Percentiles rank a stretch among this genome's conserved stretches.
phyloP scores from a whole-genome alignment of 2,888 invertebrate genomes.

The Stegana nigrithorax region DNA sequence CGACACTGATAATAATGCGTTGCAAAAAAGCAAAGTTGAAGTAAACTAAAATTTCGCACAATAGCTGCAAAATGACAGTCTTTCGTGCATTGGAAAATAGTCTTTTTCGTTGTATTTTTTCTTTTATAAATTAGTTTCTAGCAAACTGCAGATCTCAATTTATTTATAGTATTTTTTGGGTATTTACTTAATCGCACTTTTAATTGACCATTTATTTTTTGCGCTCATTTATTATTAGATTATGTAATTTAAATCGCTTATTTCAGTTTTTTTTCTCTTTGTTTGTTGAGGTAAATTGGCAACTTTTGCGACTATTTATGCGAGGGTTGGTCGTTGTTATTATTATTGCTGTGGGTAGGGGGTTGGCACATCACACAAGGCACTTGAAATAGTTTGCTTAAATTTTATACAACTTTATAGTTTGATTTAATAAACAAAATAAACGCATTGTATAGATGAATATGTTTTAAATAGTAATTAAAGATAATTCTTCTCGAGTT shows the following conservation, averaged over 20 bases:
- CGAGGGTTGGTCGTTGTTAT: no score
- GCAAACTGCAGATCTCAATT: slow-evolving; percentile 30
- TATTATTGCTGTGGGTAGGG: no score
- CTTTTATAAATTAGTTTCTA: slow-evolving; percentile 27
- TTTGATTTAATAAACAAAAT: no score
- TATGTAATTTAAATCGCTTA: slow-evolving; percentile 37
- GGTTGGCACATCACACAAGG: no score
- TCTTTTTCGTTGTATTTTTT: slow-evolving; percentile 4
- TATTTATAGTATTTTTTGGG: slow-evolving; percentile 7
- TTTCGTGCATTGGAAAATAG: slow-evolving; percentile 20
- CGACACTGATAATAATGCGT: no score
- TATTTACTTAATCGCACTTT: slow-evolving; percentile 21
- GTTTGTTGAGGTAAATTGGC: not conserved
- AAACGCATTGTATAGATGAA: no score
- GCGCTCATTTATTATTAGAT: slow-evolving; percentile 33
- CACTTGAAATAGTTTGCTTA: no score
- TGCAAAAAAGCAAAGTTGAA: no score
- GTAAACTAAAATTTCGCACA: no score
- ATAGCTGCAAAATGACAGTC: slow-evolving; percentile 17
- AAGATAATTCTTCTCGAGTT: no score
- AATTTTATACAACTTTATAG: no score
- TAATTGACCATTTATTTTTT: slow-evolving; percentile 1
- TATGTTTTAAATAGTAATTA: no score
- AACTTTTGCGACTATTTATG: not conserved
- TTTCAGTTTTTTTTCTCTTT: not conserved